These are phyloP conservation scores for Champsocephalus esox DNA, from an alignment of 2,797 vertebrate species.

Conservation along the genomic window DNA sequence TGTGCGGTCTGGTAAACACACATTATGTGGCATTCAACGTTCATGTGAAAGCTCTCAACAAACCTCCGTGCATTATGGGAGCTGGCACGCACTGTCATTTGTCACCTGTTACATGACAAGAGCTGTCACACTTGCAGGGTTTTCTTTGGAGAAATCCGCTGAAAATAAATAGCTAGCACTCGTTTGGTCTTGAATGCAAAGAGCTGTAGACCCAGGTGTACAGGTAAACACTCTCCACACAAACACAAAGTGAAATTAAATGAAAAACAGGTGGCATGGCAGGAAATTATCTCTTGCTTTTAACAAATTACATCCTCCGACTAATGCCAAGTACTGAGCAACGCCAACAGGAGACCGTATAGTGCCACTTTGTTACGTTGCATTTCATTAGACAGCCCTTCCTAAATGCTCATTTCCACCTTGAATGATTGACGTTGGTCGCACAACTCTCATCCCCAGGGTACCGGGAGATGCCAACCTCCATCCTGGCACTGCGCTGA, in stretches of 20 bases:
- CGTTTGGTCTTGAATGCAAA: conserved; percentile 20
- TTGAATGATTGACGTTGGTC: conserved; percentile 49
- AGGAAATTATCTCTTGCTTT: conserved; percentile 36
- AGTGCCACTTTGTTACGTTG: conserved; percentile 23
- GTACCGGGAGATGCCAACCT: conserved; percentile 57
- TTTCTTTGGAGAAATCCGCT: conserved; percentile 21
- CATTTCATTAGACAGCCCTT: conserved; percentile 33
- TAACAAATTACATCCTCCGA: conserved; percentile 34
- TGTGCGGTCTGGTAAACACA: conserved; percentile 71
- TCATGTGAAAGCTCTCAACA: conserved; percentile 45
- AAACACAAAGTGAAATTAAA: conserved; percentile 1
- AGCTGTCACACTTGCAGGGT: conserved; percentile 15
- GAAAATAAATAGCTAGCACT: conserved; percentile 29
- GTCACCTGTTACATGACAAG: conserved; percentile 56
- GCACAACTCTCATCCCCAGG: conserved; percentile 49
- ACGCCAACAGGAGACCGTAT: neutral
- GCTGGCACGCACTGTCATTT: conserved; percentile 48
- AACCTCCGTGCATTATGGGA: conserved; percentile 45
- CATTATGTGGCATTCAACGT: conserved; percentile 55
- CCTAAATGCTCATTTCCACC: conserved; percentile 50
- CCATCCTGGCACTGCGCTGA: conserved; percentile 61
- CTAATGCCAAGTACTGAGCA: conserved; percentile 15
- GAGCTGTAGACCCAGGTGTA: neutral
- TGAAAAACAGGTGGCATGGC: conserved; percentile 48
- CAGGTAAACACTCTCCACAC: conserved; percentile 10